Evolutionary conservation across 1,140 invertebrate species (phyloP), one percentile per base, ranked within the genome.

Genomic region (Dolichoris vasculosae): DNA sequence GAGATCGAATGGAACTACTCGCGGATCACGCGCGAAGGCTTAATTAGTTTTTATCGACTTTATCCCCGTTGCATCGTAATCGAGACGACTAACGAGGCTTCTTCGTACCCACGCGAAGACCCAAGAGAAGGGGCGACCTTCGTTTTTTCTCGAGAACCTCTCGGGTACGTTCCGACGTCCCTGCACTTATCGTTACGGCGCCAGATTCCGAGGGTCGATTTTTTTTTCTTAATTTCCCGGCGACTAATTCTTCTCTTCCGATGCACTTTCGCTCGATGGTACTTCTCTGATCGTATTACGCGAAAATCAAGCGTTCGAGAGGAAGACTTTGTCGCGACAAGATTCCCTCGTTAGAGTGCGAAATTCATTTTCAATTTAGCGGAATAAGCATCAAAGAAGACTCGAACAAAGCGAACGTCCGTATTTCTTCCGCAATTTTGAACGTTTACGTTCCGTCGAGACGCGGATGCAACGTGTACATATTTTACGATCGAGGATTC

Each of bases 321-420:
- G 67, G 32, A 69, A 69, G 35, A 69, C 0, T 69, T 32, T 35
- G 64, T 67, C 64, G 15, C 67, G 35, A 38, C 32, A 69, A 38
- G 32, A 69, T 20, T 38, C 35, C 4, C 15, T 69, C 17, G 17
- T 38, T 13, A 23, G 67, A 69, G 35, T 69, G 35, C 67, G 67
- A 69, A 69, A 69, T 69, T 69, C 32, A 69, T 69, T 69, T 40
- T 69, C 67, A 20, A 69, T 35, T 69, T 69, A 40, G 13, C 15
- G 13, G 32, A 38, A 69, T 69, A 20, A 69, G 32, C 35, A 30
- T 8, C 59, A 6, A 3, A 6, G 17, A 30, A 38, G 67, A 30
- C 35, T 0, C 35, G 15, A 69, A 35, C 13, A 20, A 38, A 69
- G 30, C 17, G 9, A 69, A 20, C 35, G 20, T 69, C 32, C 4